These are phyloP conservation scores for Scaptomyza caliginosa DNA, from an alignment of 2,888 invertebrate species.

Conservation along the genomic window DNA sequence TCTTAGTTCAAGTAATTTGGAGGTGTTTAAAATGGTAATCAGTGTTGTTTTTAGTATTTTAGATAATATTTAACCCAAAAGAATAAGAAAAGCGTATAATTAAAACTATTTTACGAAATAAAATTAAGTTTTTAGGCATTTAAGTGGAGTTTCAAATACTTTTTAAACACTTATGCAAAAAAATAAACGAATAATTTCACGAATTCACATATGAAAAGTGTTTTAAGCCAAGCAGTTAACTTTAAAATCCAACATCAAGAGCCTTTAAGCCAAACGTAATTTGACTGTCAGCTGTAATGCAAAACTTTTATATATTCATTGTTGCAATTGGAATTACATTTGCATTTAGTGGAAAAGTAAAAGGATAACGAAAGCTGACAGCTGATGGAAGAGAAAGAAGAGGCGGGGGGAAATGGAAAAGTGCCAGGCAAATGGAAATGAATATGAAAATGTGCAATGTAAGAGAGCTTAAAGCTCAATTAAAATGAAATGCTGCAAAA, in stretches of 20 bases:
- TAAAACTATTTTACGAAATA: too few relatives aligned
- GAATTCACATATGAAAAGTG: neutral
- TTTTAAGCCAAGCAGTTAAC: too few relatives aligned
- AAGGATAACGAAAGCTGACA: slow-evolving; percentile 13
- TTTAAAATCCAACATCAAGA: neutral
- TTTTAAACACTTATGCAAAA: too few relatives aligned
- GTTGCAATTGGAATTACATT: slow-evolving; percentile 57
- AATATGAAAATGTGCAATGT: slow-evolving; percentile 7
- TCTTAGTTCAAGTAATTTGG: too few relatives aligned
- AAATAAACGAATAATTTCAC: too few relatives aligned
- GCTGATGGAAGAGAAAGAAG: slow-evolving; percentile 23
- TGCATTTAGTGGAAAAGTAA: slow-evolving; percentile 29
- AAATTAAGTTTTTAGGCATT: too few relatives aligned
- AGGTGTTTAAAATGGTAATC: too few relatives aligned
- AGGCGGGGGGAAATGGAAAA: slow-evolving; percentile 1
- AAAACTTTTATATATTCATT: slow-evolving; percentile 52
- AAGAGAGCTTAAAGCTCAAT: slow-evolving; percentile 58
- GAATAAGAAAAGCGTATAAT: too few relatives aligned
- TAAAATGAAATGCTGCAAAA: slow-evolving; percentile 58
- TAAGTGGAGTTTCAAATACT: too few relatives aligned
- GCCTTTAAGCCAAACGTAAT: neutral
- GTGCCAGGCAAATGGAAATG: slow-evolving; percentile 11
- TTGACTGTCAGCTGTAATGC: slow-evolving; percentile 7
- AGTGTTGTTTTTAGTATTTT: too few relatives aligned
- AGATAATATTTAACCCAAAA: too few relatives aligned